Percentiles rank a stretch among this genome's conserved stretches.
phyloP scores from a whole-genome alignment of 2,888 invertebrate species.

The Drosophila maculinotata region DNA sequence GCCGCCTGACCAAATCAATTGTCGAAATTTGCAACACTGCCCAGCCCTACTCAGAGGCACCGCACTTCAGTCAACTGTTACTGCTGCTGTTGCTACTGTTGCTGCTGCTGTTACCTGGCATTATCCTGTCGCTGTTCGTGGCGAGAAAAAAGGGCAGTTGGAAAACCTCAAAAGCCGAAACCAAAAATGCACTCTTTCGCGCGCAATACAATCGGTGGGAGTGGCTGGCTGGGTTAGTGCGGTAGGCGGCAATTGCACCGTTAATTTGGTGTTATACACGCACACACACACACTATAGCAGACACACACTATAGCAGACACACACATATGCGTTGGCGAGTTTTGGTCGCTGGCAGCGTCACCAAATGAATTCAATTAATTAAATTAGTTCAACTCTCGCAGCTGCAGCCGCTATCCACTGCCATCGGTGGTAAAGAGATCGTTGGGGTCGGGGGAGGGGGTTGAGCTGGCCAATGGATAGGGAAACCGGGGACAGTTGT shows the following conservation, averaged over 20 bases:
- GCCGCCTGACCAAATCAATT: conserved; percentile 2
- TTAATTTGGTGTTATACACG: conserved; percentile 67
- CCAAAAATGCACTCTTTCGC: conserved; percentile 66
- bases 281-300: conserved; percentile 14
- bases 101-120: conserved; percentile 14
- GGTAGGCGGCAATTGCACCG: conserved; percentile 61
- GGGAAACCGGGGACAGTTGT: conserved; percentile 30
- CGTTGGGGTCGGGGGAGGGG: neutral
- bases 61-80: conserved; percentile 15
- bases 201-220: conserved; percentile 29
- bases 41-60: conserved; percentile 4
- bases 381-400: conserved; percentile 73
- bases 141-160: conserved; percentile 6
- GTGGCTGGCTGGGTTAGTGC: conserved; percentile 17
- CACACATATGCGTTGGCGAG: conserved; percentile 11
- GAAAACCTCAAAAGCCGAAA: conserved; percentile 72
- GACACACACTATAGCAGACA: neutral
- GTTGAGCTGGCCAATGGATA: neutral
- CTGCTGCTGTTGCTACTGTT: neutral
- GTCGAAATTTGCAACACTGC: neutral
- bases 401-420: conserved; percentile 37
- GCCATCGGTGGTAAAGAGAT: conserved; percentile 4
- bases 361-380: conserved; percentile 80
- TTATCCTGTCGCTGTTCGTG: conserved; percentile 10
- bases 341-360: conserved; percentile 48